These are phyloP conservation scores for Thymelicus lineola DNA, from an alignment of 2,888 invertebrate species.

Conservation along the genomic window DNA sequence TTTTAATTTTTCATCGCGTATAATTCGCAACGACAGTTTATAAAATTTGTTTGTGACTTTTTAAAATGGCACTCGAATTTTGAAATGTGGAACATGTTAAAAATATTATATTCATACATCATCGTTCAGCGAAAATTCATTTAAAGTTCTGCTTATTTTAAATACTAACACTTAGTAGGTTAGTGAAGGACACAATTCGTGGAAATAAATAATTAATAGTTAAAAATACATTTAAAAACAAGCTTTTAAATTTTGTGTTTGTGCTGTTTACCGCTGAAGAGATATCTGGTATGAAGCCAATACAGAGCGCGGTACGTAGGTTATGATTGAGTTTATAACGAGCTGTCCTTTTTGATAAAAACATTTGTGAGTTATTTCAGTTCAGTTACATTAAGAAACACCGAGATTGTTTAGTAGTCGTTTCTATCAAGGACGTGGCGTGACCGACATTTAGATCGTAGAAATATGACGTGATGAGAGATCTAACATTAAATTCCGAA, in stretches of 20 bases:
- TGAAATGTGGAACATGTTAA: not conserved
- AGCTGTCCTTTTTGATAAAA: not conserved
- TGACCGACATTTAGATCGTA: conserved; percentile 32
- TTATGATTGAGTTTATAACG: no score
- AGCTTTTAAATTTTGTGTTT: no score
- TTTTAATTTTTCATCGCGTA: not conserved
- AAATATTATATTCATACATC: not conserved
- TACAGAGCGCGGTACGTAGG: no score
- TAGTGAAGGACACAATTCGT: no score
- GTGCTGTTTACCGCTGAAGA: no score
- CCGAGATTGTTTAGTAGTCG: conserved; percentile 28
- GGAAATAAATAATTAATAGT: no score
- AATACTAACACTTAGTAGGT: no score
- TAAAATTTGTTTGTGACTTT: not conserved
- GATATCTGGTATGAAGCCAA: no score
- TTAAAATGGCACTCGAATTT: not conserved
- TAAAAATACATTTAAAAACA: no score
- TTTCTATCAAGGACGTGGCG: conserved; percentile 28
- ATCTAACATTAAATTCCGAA: conserved; percentile 6
- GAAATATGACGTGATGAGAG: conserved; percentile 28
- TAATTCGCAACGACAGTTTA: not conserved
- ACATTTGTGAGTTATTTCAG: conserved; percentile 13
- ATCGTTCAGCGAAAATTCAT: not conserved
- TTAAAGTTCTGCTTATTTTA: no score
- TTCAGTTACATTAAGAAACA: conserved; percentile 8